phyloP scores from a whole-genome alignment of 2,888 invertebrate species.

The Eupithecia tripunctaria region DNA sequence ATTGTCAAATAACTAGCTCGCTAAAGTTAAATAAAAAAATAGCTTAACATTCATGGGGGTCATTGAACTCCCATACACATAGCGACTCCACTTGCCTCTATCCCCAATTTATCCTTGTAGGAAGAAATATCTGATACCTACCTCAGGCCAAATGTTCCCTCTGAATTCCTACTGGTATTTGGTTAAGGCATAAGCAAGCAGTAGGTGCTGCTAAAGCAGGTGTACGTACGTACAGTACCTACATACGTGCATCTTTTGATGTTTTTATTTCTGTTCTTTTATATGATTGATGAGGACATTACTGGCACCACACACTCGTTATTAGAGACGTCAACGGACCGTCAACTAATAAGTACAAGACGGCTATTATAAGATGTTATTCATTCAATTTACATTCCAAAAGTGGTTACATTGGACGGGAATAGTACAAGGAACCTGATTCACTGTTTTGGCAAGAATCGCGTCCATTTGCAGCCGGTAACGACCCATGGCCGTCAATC shows the following conservation, averaged over 20 bases:
- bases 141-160: background rate
- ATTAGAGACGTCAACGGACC: conserved; percentile 29
- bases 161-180: background rate
- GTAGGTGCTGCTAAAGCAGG: background rate
- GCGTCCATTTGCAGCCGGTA: conserved; percentile 60
- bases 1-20: background rate
- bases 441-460: conserved; percentile 75
- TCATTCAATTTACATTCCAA: conserved; percentile 55
- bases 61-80: background rate
- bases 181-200: background rate
- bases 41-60: background rate
- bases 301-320: conserved; percentile 23
- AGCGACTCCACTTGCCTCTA: background rate
- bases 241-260: conserved; percentile 6
- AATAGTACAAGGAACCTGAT: conserved; percentile 66
- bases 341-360: conserved; percentile 33
- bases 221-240: background rate
- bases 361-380: conserved; percentile 35
- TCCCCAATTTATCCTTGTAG: background rate
- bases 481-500: conserved; percentile 56
- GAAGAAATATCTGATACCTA: background rate
- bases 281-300: conserved; percentile 20
- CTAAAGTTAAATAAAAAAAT: background rate
- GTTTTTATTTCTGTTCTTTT: conserved; percentile 13
- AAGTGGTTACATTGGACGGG: conserved; percentile 62